Evolutionary conservation across 2,113 vertebrate genomes (phyloP).

Genomic region (Trematomus loennbergii): DNA sequence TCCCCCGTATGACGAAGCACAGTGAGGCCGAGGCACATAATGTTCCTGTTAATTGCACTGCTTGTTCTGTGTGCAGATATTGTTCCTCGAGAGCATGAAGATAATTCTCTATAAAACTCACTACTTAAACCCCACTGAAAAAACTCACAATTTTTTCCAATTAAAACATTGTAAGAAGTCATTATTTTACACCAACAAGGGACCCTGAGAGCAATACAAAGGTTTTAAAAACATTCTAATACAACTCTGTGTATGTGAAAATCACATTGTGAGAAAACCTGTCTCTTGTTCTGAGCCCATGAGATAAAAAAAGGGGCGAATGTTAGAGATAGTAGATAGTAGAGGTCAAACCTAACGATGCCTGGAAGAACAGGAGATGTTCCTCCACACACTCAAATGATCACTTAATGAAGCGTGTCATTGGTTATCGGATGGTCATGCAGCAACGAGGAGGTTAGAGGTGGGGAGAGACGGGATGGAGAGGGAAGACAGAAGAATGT

Average conservation of each 20-base stretch:
- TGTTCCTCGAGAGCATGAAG: conserved; percentile 31
- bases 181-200: background rate
- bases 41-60: conserved; percentile 28
- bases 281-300: background rate
- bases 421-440: conserved; percentile 54
- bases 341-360: conserved; percentile 57
- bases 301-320: conserved; percentile 26
- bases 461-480: background rate
- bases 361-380: conserved; percentile 42
- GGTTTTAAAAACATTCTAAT: background rate
- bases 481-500: background rate
- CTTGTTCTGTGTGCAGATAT: conserved; percentile 22
- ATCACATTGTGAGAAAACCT: background rate
- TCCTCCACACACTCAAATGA: conserved; percentile 45
- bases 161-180: background rate
- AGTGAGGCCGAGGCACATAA: conserved; percentile 29
- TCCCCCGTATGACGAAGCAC: conserved; percentile 16
- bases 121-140: too few species aligned
- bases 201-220: background rate
- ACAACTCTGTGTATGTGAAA: background rate
- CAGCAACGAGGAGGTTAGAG: conserved; percentile 17
- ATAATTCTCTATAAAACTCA: background rate
- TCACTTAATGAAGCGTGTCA: conserved; percentile 67
- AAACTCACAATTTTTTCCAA: too few species aligned
- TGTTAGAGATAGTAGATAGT: conserved; percentile 10